Percentiles rank a stretch among this genome's conserved stretches.
Evolutionary conservation across 2,797 vertebrate species (phyloP).

Genomic region (Mycteria americana): DNA sequence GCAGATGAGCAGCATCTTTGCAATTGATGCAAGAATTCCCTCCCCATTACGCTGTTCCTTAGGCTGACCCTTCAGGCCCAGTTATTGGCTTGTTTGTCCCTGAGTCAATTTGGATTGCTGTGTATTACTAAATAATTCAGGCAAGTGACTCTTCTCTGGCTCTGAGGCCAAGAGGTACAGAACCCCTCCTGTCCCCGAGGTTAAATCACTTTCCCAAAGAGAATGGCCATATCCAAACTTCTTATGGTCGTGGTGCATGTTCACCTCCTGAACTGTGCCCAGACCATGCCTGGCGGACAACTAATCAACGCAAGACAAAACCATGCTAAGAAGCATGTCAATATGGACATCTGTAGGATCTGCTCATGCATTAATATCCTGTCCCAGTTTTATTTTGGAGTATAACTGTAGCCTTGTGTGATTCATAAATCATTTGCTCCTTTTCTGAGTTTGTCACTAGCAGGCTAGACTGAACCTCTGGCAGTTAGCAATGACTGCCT

Average conservation of each 20-base stretch:
- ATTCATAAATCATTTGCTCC: background rate
- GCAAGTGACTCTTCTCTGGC: background rate
- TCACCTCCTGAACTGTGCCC: background rate
- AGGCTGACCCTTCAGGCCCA: background rate
- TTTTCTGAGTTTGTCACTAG: background rate
- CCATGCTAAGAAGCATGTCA: background rate
- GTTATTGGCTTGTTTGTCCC: background rate
- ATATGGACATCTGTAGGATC: background rate
- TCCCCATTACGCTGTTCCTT: background rate
- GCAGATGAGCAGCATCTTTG: background rate
- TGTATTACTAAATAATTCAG: conserved; percentile 10
- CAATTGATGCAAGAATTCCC: background rate
- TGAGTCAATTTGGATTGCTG: background rate
- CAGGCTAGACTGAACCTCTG: background rate
- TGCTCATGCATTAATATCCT: background rate
- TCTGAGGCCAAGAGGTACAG: background rate
- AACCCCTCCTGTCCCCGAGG: background rate
- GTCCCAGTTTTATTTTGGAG: background rate
- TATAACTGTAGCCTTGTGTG: background rate
- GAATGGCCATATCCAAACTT: background rate
- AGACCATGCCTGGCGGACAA: background rate
- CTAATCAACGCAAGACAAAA: background rate
- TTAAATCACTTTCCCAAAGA: background rate
- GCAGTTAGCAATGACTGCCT: background rate
- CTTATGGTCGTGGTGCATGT: background rate